These are phyloP conservation scores for Apotomis betuletana DNA, from an alignment of 2,888 invertebrate genomes.

Conservation along the genomic window DNA sequence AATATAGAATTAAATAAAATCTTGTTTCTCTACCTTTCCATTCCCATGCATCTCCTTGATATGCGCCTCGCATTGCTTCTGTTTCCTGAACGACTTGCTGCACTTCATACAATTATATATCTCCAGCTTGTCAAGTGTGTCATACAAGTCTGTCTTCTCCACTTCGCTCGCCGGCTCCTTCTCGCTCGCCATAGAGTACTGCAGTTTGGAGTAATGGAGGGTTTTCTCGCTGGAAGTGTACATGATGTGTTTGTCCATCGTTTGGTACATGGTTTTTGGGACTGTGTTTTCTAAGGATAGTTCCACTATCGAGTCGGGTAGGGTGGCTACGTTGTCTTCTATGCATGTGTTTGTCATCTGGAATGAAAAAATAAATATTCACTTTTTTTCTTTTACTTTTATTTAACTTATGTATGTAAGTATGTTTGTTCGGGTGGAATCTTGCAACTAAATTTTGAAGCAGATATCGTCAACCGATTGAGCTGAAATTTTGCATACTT, in stretches of 20 bases:
- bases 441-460: no score
- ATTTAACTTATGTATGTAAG: no score
- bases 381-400: neutral
- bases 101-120: conserved; percentile 72
- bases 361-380: neutral
- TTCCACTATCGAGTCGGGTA: conserved; percentile 79
- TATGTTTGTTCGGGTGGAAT: no score
- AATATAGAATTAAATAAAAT: no score
- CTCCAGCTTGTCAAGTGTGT: conserved; percentile 65
- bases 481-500: no score
- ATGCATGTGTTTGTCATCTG: conserved; percentile 78
- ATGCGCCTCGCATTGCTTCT: conserved; percentile 86
- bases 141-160: conserved; percentile 67
- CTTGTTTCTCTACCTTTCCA: conserved; percentile 55
- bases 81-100: conserved; percentile 84
- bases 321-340: conserved; percentile 71
- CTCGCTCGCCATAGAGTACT: conserved; percentile 71
- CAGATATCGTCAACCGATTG: no score
- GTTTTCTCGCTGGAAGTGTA: conserved; percentile 71
- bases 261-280: conserved; percentile 75
- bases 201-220: conserved; percentile 64
- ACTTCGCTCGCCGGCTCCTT: conserved; percentile 53
- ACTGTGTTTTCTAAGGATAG: conserved; percentile 74
- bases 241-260: conserved; percentile 72
- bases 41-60: conserved; percentile 83